Base-by-base conservation (phyloP, 2,797 vertebrate genomes). In the Cephalopachus bancanus region DNA sequence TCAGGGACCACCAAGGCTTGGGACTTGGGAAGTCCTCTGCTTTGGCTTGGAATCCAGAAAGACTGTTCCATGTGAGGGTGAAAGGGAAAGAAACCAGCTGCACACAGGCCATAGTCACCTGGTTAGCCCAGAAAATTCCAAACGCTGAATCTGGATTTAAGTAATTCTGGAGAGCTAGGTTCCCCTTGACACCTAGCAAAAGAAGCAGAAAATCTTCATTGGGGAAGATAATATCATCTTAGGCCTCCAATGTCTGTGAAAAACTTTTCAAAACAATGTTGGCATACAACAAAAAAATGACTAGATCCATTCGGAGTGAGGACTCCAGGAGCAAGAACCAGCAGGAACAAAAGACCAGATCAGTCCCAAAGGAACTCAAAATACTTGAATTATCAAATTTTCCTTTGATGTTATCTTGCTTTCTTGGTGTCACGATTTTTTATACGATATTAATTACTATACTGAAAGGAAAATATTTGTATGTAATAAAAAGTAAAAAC, bases 211-310 rank as follows among this genome's bases (percentile, higher is more conserved):
- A 80, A 62, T 33, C 55, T 49, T 81, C 60, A 16, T 44, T 49
- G 67, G 72, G 74, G 44, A 75, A 51, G 59, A 75, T 24, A 33
- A 75, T 15, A 33, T 30, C 14, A 75, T 76, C 24, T 62, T 53
- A 51, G 64, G 28, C 33, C 28, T 80, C 37, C 16, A 55, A 49
- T 67, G 64, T 30, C 57, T 53, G 44, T 64, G 83, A 65, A 71
- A 59, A 78, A 51, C 44, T 57, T 55, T 75, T 80, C 51, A 89
- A 89, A 91, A 91, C 55, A 71, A 83, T 53, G 85, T 37, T 83
- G 74, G 84, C 55, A 78, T 7, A 65, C 55, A 53, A 7, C 87
- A 71, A 86, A 80, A 80, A 93, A 91, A 53, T 65, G n/a, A 60
- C 16, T 44, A 78, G 87, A 76, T 24, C 62, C n/a, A 62, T 1